phyloP scores from a whole-genome alignment of 2,113 vertebrate genomes.

The Coturnix japonica region DNA sequence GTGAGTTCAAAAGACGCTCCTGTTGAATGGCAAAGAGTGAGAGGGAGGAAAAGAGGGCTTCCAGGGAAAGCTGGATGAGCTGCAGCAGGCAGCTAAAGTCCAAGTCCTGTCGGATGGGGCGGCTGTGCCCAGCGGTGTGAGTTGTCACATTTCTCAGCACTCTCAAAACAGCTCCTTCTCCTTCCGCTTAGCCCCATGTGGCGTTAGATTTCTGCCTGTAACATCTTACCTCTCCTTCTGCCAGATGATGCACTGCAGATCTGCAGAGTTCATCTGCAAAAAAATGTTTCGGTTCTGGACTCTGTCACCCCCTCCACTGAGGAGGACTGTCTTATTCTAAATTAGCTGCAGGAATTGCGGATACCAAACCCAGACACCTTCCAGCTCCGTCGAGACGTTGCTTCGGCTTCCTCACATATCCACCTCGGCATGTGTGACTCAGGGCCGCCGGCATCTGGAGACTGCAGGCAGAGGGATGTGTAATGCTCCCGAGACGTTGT shows the following conservation, averaged over 20 bases:
- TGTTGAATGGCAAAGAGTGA: neutral
- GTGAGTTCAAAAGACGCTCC: accelerated
- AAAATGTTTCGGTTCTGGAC: neutral
- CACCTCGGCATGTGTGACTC: conserved; percentile 19
- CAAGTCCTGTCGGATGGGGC: neutral
- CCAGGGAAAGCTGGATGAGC: neutral
- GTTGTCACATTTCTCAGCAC: neutral
- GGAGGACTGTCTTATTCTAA: neutral
- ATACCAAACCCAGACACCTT: conserved; percentile 46
- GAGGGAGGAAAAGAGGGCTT: neutral
- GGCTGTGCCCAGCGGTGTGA: neutral
- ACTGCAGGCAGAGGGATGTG: neutral
- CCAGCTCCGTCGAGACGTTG: neutral
- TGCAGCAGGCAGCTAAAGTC: neutral
- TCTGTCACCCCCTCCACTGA: neutral
- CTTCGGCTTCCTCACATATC: neutral
- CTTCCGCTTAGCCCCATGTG: neutral
- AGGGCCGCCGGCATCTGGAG: neutral
- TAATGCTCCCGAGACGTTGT: neutral
- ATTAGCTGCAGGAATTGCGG: neutral
- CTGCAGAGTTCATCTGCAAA: neutral
- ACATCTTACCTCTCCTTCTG: neutral
- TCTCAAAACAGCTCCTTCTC: neutral
- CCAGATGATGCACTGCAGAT: conserved; percentile 12
- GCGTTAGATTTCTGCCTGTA: neutral